These are phyloP conservation scores for Marasmarcha lunaedactyla DNA, from an alignment of 2,888 invertebrate genomes.

Conservation along the genomic window DNA sequence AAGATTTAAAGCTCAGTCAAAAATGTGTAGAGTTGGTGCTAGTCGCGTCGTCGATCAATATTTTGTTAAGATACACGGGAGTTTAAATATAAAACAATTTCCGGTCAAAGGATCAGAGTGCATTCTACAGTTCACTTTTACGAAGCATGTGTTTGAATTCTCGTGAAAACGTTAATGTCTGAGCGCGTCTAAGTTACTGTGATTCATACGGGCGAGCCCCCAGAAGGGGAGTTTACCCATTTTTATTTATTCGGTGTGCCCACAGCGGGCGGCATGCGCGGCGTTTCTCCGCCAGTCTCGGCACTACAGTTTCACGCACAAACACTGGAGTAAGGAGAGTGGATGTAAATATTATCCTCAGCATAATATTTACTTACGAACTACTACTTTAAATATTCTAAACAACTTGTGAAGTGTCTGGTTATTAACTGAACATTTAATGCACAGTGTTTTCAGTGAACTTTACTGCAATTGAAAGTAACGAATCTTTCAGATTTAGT, in stretches of 20 bases:
- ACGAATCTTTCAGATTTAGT: conserved; percentile 53
- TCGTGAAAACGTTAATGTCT: too few species aligned
- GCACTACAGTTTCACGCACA: conserved; percentile 62
- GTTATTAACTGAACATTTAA: conserved; percentile 24
- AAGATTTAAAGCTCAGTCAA: conserved; percentile 33
- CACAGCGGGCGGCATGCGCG: conserved; percentile 53
- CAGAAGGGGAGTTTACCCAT: conserved; percentile 67
- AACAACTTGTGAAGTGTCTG: conserved; percentile 30
- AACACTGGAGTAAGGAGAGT: conserved; percentile 56
- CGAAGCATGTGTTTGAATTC: too few species aligned
- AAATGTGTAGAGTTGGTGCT: conserved; percentile 37
- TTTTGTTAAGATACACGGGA: conserved; percentile 50
- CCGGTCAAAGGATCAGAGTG: conserved; percentile 37
- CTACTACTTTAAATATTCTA: conserved; percentile 46
- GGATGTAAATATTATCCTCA: conserved; percentile 64
- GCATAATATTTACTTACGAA: conserved; percentile 55
- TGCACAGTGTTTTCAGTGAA: conserved; percentile 38
- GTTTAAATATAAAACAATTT: conserved; percentile 35
- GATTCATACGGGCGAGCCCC: conserved; percentile 63
- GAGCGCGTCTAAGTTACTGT: conserved; percentile 36
- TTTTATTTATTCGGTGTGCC: conserved; percentile 67
- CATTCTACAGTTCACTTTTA: too few species aligned
- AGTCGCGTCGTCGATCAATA: conserved; percentile 58
- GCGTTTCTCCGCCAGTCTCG: conserved; percentile 61
- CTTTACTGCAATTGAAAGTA: conserved; percentile 32